Conservation (phyloP, 92 coral and sea anemone genomes). For the Heteractis magnifica region DNA sequence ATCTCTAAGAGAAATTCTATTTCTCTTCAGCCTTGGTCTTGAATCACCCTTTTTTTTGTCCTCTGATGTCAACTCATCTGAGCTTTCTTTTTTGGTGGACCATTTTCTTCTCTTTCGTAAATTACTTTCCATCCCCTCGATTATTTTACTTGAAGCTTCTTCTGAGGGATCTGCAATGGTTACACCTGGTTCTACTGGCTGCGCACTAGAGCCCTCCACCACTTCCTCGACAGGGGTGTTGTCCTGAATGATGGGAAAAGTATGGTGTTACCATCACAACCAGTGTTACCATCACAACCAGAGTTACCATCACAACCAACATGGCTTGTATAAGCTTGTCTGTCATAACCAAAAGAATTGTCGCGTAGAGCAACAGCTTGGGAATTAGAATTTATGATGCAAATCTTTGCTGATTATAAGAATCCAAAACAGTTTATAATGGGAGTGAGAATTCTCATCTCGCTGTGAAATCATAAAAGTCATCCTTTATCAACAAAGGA, state of each 20-base stretch:
- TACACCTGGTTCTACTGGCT: background rate
- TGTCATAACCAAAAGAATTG: slow-evolving; percentile 30
- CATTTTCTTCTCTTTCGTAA: slow-evolving; percentile 7
- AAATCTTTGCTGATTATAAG: background rate
- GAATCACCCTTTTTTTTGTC: background rate
- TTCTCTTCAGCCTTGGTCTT: slow-evolving; percentile 11
- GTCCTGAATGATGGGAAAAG: slow-evolving; percentile 31
- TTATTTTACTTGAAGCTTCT: background rate
- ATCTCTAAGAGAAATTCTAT: background rate
- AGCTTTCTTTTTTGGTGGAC: background rate
- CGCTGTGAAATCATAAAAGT: background rate
- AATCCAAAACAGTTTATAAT: background rate
- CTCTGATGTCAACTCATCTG: slow-evolving; percentile 8
- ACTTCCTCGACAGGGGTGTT: background rate
- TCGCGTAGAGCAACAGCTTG: background rate
- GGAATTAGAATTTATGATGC: background rate
- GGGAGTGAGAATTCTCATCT: background rate
- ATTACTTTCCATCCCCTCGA: background rate
- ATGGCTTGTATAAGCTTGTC: slow-evolving; percentile 7
- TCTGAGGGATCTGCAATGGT: background rate
- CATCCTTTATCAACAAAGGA: background rate
- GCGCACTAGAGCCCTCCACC: background rate
- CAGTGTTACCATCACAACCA: slow-evolving; percentile 9
- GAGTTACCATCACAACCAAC: slow-evolving; percentile 7
- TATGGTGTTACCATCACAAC: slow-evolving; percentile 32